A percentile compares a stretch with the other conserved stretches of the same genome.
Evolutionary conservation across 2,113 vertebrate species (phyloP).

Genomic region (Aleadryas rufinucha): DNA sequence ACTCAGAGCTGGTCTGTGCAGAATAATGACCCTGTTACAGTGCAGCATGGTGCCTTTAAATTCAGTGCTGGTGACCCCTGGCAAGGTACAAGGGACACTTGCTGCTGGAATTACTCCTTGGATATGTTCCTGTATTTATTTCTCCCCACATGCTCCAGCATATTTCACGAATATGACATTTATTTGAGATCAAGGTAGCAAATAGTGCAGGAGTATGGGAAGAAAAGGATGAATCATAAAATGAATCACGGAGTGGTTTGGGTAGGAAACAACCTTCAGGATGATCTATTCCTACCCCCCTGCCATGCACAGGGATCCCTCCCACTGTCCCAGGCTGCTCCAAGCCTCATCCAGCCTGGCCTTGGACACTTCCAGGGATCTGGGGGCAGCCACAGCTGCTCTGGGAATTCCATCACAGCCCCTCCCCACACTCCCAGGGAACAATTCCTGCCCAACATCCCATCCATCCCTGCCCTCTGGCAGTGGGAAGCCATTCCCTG

Average conservation of each 20-base stretch:
- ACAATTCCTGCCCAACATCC: neutral
- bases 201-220: neutral
- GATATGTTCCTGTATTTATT: neutral
- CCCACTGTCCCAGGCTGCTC: accelerated
- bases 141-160: neutral
- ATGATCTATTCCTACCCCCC: neutral
- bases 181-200: neutral
- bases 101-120: neutral
- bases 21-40: neutral
- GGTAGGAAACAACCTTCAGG: neutral
- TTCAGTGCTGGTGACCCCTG: neutral
- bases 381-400: neutral
- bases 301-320: neutral
- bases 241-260: neutral
- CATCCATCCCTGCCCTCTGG: neutral
- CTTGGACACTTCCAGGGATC: neutral
- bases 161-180: neutral
- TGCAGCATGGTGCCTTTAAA: neutral
- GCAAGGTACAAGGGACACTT: neutral
- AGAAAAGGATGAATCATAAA: neutral
- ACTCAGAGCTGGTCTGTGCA: neutral
- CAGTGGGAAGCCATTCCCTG: neutral
- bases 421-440: accelerated
- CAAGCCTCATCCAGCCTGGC: neutral
- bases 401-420: neutral